A percentile compares a stretch with the other conserved stretches of the same genome.
These are phyloP conservation scores for Sebastes fasciatus DNA, from an alignment of 2,113 vertebrate species.

Conservation along the genomic window DNA sequence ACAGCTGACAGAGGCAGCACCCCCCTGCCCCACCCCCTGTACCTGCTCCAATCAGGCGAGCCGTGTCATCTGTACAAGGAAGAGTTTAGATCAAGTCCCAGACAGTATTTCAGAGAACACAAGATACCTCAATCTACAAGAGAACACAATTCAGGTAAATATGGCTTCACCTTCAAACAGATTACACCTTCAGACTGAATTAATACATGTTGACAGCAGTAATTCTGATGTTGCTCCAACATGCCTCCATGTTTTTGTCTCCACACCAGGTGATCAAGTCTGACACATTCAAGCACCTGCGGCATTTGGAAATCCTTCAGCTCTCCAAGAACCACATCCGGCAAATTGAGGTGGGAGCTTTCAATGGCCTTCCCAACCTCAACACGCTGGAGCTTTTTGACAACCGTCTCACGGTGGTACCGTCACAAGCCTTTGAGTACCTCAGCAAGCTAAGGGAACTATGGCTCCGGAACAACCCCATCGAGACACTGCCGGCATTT, in stretches of 20 bases:
- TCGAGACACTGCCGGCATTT: conserved; percentile 94
- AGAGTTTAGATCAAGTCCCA: conserved; percentile 91
- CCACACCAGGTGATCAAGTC: conserved; percentile 90
- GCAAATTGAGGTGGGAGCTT: conserved; percentile 96
- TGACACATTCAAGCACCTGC: conserved; percentile 96
- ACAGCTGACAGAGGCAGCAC: conserved; percentile 82
- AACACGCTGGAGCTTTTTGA: conserved; percentile 98
- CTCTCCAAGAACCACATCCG: conserved; percentile 95
- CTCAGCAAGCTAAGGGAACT: conserved; percentile 96
- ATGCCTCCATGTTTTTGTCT: conserved; percentile 47
- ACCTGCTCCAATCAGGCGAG: conserved; percentile 97
- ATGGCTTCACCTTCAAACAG: conserved; percentile 15
- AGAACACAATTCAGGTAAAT: conserved; percentile 92
- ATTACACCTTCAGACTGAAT: not conserved
- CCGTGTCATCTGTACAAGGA: conserved; percentile 94
- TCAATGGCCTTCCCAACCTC: conserved; percentile 96
- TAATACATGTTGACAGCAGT: conserved; percentile 9
- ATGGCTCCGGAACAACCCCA: conserved; percentile 97
- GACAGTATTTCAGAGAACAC: conserved; percentile 95
- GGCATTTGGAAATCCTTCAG: conserved; percentile 98
- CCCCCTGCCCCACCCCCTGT: conserved; percentile 89
- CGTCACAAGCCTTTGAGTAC: conserved; percentile 97
- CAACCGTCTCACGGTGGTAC: conserved; percentile 94
- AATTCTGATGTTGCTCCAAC: conserved; percentile 41
- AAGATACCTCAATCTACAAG: conserved; percentile 97